Conservation (phyloP, 2,888 invertebrate genomes). For the Hirtodrosophila cameraria region DNA sequence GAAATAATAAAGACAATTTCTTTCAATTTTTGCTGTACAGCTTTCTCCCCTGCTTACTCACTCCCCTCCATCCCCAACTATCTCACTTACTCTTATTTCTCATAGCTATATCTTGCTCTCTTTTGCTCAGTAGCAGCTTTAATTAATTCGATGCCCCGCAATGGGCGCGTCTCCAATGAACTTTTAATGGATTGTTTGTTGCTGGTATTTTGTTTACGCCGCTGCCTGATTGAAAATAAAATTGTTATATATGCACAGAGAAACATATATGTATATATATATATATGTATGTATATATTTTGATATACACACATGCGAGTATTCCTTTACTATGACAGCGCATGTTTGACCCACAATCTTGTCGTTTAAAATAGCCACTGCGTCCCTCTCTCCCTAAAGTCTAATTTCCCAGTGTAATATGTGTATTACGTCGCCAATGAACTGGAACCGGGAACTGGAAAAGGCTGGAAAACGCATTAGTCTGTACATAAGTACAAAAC, state of each 20-base stretch:
- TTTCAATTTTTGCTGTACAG: slow-evolving; percentile 48
- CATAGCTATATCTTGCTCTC: neutral
- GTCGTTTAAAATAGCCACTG: slow-evolving; percentile 39
- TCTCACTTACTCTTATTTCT: neutral
- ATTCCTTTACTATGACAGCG: slow-evolving; percentile 34
- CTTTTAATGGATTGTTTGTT: slow-evolving; percentile 67
- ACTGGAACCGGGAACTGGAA: slow-evolving; percentile 53
- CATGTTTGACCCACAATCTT: slow-evolving; percentile 69
- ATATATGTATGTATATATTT: neutral
- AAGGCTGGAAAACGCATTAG: slow-evolving; percentile 20
- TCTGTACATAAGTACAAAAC: slow-evolving; percentile 12
- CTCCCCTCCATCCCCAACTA: neutral
- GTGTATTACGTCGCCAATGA: slow-evolving; percentile 56
- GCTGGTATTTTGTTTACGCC: slow-evolving; percentile 65
- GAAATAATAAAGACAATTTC: slow-evolving; percentile 60
- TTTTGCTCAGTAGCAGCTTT: slow-evolving; percentile 40
- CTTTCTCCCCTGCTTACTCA: slow-evolving; percentile 39
- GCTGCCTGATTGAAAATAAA: slow-evolving; percentile 63
- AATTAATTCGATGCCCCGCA: slow-evolving; percentile 72
- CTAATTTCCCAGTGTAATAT: slow-evolving; percentile 36
- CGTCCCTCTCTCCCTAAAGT: neutral
- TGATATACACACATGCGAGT: slow-evolving; percentile 10
- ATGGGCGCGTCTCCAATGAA: slow-evolving; percentile 67
- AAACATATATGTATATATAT: slow-evolving; percentile 17
- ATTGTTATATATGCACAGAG: slow-evolving; percentile 38